These are phyloP conservation scores for Channa maculata DNA, from an alignment of 2,113 vertebrate species.

Conservation along the genomic window DNA sequence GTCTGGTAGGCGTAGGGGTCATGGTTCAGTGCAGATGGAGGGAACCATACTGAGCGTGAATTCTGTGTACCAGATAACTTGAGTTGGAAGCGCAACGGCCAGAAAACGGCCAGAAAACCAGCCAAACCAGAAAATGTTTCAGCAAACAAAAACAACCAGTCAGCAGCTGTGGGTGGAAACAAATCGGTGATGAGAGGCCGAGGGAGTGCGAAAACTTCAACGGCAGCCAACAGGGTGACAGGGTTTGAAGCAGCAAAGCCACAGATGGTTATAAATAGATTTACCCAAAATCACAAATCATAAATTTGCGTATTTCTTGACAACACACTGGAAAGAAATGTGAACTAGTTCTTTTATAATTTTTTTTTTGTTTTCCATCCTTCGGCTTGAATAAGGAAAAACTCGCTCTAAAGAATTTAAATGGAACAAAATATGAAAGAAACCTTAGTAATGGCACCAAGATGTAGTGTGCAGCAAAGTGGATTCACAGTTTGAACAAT, in stretches of 20 bases:
- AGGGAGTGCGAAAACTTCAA: slow-evolving; percentile 4
- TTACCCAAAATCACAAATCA: background rate
- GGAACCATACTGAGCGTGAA: background rate
- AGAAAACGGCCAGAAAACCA: background rate
- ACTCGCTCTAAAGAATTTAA: too few relatives aligned
- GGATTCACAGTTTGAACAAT: too few relatives aligned
- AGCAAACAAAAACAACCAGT: slow-evolving; percentile 30
- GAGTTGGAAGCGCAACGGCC: slow-evolving; percentile 14
- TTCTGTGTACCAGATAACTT: slow-evolving; percentile 11
- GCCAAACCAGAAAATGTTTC: slow-evolving; percentile 11
- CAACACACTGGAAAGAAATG: too few relatives aligned
- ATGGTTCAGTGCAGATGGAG: slow-evolving; percentile 10
- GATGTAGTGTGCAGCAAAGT: too few relatives aligned
- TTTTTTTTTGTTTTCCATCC: too few relatives aligned
- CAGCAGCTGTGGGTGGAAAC: slow-evolving; percentile 12
- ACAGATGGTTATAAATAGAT: background rate
- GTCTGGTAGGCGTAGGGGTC: slow-evolving; percentile 2
- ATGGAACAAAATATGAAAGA: too few relatives aligned
- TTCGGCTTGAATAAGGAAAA: too few relatives aligned
- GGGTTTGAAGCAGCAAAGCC: background rate
- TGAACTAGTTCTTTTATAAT: too few relatives aligned
- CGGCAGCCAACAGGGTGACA: background rate
- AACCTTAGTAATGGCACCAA: too few relatives aligned
- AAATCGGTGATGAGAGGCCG: slow-evolving; percentile 11
- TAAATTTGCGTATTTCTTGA: too few relatives aligned